A percentile compares a stretch with the other conserved stretches of the same genome.
Conservation (phyloP, 2,888 invertebrate species). For the Stenoptilia bipunctidactyla region DNA sequence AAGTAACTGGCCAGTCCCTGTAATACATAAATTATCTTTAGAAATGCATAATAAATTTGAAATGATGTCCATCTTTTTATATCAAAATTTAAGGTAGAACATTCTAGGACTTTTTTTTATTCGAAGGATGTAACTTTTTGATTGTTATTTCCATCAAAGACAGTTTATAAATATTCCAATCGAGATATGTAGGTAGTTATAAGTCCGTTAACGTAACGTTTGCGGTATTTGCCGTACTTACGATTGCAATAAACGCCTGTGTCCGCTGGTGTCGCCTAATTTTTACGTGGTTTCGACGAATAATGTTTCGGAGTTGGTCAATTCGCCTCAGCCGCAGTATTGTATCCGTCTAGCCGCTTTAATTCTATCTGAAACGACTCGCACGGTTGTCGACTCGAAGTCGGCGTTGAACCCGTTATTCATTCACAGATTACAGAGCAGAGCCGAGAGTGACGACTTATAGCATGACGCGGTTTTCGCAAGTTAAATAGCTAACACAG, state of each 20-base stretch:
- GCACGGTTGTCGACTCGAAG: conserved; percentile 44
- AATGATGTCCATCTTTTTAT: too few species aligned
- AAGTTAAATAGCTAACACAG: conserved; percentile 6
- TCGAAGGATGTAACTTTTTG: too few species aligned
- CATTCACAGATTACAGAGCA: conserved; percentile 18
- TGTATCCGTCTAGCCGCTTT: conserved; percentile 39
- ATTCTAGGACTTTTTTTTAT: too few species aligned
- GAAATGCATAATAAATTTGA: too few species aligned
- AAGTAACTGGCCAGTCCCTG: too few species aligned
- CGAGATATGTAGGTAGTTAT: neutral
- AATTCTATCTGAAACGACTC: conserved; percentile 59
- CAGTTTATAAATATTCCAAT: too few species aligned
- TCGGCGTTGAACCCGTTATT: conserved; percentile 35
- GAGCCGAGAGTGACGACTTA: conserved; percentile 2
- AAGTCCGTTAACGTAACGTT: conserved; percentile 17
- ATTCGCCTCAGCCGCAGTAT: conserved; percentile 33
- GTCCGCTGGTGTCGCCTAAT: conserved; percentile 46
- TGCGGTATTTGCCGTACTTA: conserved; percentile 39
- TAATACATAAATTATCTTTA: too few species aligned
- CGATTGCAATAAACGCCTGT: conserved; percentile 31
- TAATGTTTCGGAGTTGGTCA: conserved; percentile 23
- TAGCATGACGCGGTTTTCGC: neutral
- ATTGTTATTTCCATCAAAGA: too few species aligned
- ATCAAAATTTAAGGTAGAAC: too few species aligned
- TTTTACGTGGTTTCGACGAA: conserved; percentile 24